Base-by-base conservation (phyloP, 2,113 vertebrate genomes). In the Heterotis niloticus region DNA sequence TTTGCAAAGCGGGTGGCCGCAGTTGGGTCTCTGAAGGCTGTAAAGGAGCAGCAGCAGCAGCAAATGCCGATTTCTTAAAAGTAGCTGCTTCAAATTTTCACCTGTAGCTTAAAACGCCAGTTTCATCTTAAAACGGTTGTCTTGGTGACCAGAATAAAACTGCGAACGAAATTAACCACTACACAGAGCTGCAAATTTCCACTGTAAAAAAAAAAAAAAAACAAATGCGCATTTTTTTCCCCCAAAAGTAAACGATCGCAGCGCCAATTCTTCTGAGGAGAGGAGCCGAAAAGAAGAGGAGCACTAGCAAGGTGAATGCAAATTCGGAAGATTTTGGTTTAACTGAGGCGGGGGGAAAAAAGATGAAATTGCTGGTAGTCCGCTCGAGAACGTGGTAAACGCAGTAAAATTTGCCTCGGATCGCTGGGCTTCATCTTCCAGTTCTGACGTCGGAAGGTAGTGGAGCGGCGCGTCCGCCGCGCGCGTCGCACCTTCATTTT, bases 31-130 rank as follows among this genome's bases (percentile, higher is more conserved):
- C 64, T 68, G 56, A 52, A 44, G 77, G 59, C 77, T 69, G 44
- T 59, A 57, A 78, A 64, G 68, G 68, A 77, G 68, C 62, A 78
- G 54, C 76, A 44, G 34, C 7, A 44, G 34, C 34, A 44, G 34
- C 54, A 78, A 78, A 78, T 51, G 69, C 69, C 77, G 77, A 71
- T 62, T 78, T 77, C 34, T 56, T 78, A 24, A 44, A 70, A 70
- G 77, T 78, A 78, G 77, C 76, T 34, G 65, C 29, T 51, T 60
- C 28, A 72, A 54, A 54, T 78, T 78, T 76, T 64, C 59, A 64
- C 17, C 74, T 64, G 59, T 56, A 69, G 14, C 29, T 29, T 69
- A 78, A 59, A 62, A 78, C 62, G 77, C 26, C 29, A 70, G 59
- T 44, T 57, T 44, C 70, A 69, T 68, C 60, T 60, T n/a, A n/a